Base-by-base conservation (phyloP, 2,113 vertebrate species). In the Aplodontia rufa region DNA sequence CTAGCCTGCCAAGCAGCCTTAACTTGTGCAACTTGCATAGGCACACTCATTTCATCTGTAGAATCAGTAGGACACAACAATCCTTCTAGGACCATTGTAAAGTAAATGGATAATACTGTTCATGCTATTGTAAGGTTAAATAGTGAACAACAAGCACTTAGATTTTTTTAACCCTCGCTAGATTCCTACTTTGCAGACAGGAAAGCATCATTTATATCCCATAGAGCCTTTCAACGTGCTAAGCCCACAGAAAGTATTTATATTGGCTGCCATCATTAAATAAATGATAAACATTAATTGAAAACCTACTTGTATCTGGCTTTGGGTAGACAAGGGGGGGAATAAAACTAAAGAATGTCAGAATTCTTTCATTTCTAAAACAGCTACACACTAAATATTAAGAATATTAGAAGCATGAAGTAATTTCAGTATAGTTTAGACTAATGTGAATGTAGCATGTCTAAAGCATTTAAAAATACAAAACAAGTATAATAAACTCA, bases 381-480 rank as follows among this genome's bases (percentile, higher is more conserved):
- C 94, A 87, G 30, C 58, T 89, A 66, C 86, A 92, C 2, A 76
- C 10, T 35, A 93, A 20, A 62, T 86, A 55, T 84, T 72, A 93
- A 35, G 35, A 32, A 66, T 90, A 58, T 80, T 91, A 85, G 20
- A 80, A 90, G 35, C 51, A 92, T 87, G 83, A 92, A 58, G 58
- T 93, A 88, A 96, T 95, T 90, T 93, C 79, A 87, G 90, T 32
- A 90, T 81, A 80, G 71, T 42, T 87, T 93, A 47, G 60, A 91
- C 75, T 75, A 92, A 74, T 26, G 85, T 69, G 22, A 86, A 24
- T 82, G 58, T 28, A 90, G 14, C 6, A 35, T 53, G 35, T 90
- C n/a, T 76, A 45, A 93, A 89, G 42, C 83, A 82, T 87, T 87
- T 83, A 53, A 87, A 87, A 84, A 92, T 26, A 78, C 14, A 86